A percentile compares a stretch with the other conserved stretches of the same genome.
These are phyloP conservation scores for Agrochola lychnidis DNA, from an alignment of 2,888 invertebrate species.

Conservation along the genomic window DNA sequence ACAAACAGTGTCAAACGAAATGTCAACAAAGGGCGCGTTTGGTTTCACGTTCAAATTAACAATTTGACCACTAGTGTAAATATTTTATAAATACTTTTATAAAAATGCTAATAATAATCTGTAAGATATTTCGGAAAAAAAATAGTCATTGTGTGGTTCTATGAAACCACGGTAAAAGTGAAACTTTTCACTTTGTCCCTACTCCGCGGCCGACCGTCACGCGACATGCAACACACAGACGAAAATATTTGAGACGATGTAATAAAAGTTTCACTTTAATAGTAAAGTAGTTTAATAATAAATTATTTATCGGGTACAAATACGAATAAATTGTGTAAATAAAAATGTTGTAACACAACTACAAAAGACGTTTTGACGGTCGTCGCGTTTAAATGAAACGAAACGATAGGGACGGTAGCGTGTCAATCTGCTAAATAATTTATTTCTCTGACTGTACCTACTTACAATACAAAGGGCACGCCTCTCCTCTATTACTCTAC, in stretches of 20 bases:
- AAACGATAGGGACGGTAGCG: not conserved
- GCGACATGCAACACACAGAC: too few relatives aligned
- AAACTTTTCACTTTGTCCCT: too few relatives aligned
- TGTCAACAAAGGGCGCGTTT: conserved; percentile 55
- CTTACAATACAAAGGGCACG: not conserved
- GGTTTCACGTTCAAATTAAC: conserved; percentile 17
- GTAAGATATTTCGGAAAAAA: not conserved
- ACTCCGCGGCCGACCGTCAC: too few relatives aligned
- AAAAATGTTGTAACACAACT: not conserved
- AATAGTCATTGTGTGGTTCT: too few relatives aligned
- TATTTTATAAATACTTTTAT: not conserved
- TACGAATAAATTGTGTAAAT: not conserved
- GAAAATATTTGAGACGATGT: too few relatives aligned
- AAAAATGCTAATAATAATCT: not conserved
- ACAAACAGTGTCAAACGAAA: conserved; percentile 61
- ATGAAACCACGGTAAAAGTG: too few relatives aligned
- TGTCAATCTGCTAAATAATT: not conserved
- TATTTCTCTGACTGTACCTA: not conserved
- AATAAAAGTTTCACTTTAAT: too few relatives aligned
- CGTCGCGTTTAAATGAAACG: not conserved
- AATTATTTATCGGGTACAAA: not conserved
- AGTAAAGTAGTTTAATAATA: too few relatives aligned
- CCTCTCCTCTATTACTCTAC: not conserved
- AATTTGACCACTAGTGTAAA: not conserved
- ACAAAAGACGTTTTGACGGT: too few relatives aligned